phyloP scores from a whole-genome alignment of 2,888 invertebrate species.

The Athripsodes cinereus region DNA sequence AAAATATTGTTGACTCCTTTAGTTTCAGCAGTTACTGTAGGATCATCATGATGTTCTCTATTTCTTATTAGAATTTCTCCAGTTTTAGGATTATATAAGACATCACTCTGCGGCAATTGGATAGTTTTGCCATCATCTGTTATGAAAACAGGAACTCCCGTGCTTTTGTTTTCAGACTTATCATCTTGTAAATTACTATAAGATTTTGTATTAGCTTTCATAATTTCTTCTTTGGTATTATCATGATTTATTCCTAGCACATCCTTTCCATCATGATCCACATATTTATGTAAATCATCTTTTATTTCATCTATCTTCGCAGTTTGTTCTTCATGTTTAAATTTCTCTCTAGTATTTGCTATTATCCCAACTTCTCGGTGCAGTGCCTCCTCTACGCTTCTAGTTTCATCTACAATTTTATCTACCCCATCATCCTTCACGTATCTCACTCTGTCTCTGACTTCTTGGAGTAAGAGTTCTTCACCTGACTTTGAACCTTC shows the following conservation, averaged over 20 bases:
- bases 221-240: neutral
- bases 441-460: slow-evolving; percentile 2
- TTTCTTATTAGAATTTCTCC: slow-evolving; percentile 24
- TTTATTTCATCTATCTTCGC: neutral
- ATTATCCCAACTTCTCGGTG: neutral
- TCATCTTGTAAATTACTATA: neutral
- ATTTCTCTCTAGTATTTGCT: neutral
- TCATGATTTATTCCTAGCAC: neutral
- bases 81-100: slow-evolving; percentile 22
- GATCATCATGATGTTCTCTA: slow-evolving; percentile 6
- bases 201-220: neutral
- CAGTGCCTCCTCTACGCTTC: neutral
- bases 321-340: neutral
- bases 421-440: slow-evolving; percentile 11
- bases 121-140: slow-evolving; percentile 22
- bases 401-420: slow-evolving; percentile 6
- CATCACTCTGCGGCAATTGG: slow-evolving; percentile 23
- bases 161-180: neutral
- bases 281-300: neutral
- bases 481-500: neutral
- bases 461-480: neutral
- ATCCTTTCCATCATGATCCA: neutral
- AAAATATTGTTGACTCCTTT: neutral
- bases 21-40: neutral
- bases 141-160: slow-evolving; percentile 22